Percentiles rank a stretch among this genome's conserved stretches.
Evolutionary conservation across 2,113 vertebrate genomes (phyloP).

Genomic region (Sterrhoptilus dennistouni): DNA sequence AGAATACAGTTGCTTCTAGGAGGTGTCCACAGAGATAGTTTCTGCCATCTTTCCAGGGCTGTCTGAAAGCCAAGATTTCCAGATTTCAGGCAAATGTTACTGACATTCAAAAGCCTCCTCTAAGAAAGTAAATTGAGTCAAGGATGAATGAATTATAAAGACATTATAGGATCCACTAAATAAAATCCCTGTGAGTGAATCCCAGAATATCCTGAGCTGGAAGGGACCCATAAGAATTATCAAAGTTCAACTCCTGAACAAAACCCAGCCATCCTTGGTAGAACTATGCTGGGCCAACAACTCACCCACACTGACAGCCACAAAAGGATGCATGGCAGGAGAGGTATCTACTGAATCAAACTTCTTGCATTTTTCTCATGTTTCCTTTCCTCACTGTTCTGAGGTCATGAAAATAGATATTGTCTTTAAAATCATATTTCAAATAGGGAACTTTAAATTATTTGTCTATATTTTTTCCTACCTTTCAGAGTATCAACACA

Average conservation of each 20-base stretch:
- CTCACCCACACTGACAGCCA: neutral
- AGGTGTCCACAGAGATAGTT: neutral
- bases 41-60: neutral
- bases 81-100: neutral
- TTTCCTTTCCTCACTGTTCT: neutral
- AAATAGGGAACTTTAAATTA: neutral
- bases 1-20: neutral
- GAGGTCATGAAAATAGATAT: neutral
- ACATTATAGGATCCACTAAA: neutral
- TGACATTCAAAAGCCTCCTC: neutral
- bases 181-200: neutral
- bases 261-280: neutral
- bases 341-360: neutral
- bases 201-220: neutral
- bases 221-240: neutral
- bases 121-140: neutral
- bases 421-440: neutral
- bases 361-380: neutral
- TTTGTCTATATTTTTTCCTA: neutral
- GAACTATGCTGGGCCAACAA: rapidly evolving
- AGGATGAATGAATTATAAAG: neutral
- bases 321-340: neutral
- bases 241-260: neutral
- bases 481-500: neutral
- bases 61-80: neutral